Percentiles rank a stretch among this genome's conserved stretches.
phyloP scores from a whole-genome alignment of 2,797 vertebrate genomes.

The Gallirallus australis region DNA sequence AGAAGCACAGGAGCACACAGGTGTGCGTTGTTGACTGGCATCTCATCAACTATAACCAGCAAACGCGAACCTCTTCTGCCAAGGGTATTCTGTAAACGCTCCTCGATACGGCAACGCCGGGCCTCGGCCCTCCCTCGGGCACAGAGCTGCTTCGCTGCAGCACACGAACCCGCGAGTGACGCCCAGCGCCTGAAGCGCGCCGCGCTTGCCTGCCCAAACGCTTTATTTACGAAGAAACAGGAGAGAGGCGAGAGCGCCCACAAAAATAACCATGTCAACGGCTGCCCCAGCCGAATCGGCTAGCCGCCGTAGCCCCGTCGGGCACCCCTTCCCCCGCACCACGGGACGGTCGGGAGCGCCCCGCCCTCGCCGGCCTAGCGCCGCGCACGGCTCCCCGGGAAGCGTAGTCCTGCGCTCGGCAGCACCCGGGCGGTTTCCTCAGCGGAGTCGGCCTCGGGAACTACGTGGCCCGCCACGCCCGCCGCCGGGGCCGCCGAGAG shows the following conservation, averaged over 20 bases:
- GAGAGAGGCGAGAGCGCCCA: not conserved
- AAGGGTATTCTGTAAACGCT: fast-evolving
- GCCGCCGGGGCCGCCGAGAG: not conserved
- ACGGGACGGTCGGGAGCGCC: too few species aligned
- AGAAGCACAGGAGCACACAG: not conserved
- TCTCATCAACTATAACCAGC: not conserved
- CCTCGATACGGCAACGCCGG: fast-evolving
- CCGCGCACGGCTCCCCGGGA: not conserved
- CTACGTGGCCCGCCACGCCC: not conserved
- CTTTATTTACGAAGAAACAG: too few species aligned
- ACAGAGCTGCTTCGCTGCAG: too few species aligned
- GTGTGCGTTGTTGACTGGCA: too few species aligned
- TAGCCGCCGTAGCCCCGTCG: too few species aligned
- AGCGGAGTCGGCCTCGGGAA: not conserved
- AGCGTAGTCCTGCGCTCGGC: not conserved
- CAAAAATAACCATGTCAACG: not conserved
- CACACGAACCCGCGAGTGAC: too few species aligned
- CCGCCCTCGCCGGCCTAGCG: not conserved
- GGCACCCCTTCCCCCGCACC: too few species aligned
- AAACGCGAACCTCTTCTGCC: fast-evolving
- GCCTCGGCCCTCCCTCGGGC: too few species aligned
- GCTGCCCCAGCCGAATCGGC: not conserved
- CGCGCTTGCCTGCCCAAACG: not conserved
- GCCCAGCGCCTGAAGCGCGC: fast-evolving
- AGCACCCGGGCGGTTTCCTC: too few species aligned